phyloP scores from a whole-genome alignment of 2,888 invertebrate genomes.

The Drosophila limbata region DNA sequence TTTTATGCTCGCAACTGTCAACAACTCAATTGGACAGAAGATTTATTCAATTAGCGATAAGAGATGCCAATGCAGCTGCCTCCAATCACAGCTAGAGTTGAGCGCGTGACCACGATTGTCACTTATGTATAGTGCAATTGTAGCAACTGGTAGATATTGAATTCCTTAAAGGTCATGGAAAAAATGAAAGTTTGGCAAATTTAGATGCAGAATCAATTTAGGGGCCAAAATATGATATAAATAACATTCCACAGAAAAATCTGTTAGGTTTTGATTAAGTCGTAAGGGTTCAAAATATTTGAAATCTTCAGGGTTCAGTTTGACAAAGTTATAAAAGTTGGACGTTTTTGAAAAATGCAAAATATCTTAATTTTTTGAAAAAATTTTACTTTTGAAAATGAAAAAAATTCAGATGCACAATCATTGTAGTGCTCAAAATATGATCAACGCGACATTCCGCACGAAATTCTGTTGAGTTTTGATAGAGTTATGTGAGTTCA shows the following conservation, averaged over 20 bases:
- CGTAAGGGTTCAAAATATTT: background rate
- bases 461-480: no score
- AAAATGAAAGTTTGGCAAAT: no score
- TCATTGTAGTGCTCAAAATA: no score
- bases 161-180: background rate
- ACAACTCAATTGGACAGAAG: conserved; percentile 58
- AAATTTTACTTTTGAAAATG: background rate
- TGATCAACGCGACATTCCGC: no score
- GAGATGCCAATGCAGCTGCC: conserved; percentile 18
- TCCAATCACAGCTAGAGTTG: background rate
- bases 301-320: no score
- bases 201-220: background rate
- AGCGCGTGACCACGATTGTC: conserved; percentile 19
- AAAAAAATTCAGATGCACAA: no score
- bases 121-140: background rate
- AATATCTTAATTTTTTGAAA: background rate
- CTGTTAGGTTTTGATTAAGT: background rate
- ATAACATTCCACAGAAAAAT: background rate
- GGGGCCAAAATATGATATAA: no score
- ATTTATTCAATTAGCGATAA: conserved; percentile 51
- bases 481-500: no score
- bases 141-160: background rate
- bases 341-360: no score
- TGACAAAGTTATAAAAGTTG: no score
- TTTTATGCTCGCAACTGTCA: conserved; percentile 50